Base-by-base conservation (phyloP, 1,140 invertebrate species). In the Pogonus chalceus region DNA sequence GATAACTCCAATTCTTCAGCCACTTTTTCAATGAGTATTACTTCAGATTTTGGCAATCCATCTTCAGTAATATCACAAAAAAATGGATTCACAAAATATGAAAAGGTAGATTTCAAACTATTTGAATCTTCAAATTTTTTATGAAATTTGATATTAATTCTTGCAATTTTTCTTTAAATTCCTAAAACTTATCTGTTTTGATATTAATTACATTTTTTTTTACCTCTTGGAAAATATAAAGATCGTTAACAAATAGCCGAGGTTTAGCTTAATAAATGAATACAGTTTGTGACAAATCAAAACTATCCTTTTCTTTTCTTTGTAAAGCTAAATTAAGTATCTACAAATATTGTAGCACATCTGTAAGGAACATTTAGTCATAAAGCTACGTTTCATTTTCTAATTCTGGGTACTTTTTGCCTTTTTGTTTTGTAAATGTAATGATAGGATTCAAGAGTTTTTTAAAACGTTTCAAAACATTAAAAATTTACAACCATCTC, bases 381-480 rank as follows among this genome's bases (percentile, higher is more conserved):
- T 4, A 49, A 49, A 49, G 21, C 47, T n/a, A n/a, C 47, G 20
- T 49, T 49, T 49, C 47, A 49, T 49, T 49, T 49, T 49, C 47
- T 49, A 49, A 49, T 49, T 49, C 47, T 21, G 20, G 20, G 20
- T 49, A 49, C n/a, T 49, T 49, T 49, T 49, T 49, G 14, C 20
- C 47, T 49, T 49, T 49, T 49, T 49, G 18, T 49, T 49, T 49
- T 49, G 47, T 49, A 49, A 9, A 49, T 49, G 47, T 49, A 21
- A 49, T 49, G 47, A 49, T 20, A 22, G 22, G 7, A 49, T 21
- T 23, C 47, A 20, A 49, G n/a, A n/a, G n/a, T n/a, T n/a, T n/a
- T n/a, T n/a, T n/a, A n/a, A n/a, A n/a, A n/a, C n/a, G n/a, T n/a
- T n/a, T n/a, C n/a, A n/a, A n/a, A n/a, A n/a, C n/a, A n/a, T n/a